phyloP scores from a whole-genome alignment of 1,140 invertebrate species.

The Neotoxoptera formosana region DNA sequence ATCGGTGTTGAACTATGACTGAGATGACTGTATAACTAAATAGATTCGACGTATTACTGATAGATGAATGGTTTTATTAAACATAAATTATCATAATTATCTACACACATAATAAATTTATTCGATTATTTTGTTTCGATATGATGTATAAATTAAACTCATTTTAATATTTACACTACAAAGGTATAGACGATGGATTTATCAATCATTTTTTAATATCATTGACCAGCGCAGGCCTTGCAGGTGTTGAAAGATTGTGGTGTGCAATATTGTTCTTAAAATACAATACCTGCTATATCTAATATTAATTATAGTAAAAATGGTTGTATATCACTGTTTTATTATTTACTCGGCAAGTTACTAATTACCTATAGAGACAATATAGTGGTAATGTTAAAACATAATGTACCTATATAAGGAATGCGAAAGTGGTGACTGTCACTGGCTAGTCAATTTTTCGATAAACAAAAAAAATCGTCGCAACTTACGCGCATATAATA shows the following conservation, averaged over 20 bases:
- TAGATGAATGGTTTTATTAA: conserved; percentile 1
- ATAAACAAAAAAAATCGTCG: background rate
- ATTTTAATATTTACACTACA: background rate
- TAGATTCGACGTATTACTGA: background rate
- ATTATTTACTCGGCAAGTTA: background rate
- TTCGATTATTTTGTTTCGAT: background rate
- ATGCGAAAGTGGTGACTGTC: background rate
- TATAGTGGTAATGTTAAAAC: background rate
- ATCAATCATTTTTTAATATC: conserved; percentile 9
- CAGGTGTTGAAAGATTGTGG: background rate
- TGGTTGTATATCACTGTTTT: background rate
- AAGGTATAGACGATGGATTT: background rate
- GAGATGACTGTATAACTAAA: background rate
- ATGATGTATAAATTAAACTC: background rate
- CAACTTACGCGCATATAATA: background rate
- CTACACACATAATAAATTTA: background rate
- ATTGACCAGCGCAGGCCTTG: background rate
- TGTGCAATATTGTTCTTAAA: background rate
- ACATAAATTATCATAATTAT: conserved; percentile 21
- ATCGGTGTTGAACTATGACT: conserved; percentile 30
- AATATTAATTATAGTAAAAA: background rate
- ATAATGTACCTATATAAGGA: background rate
- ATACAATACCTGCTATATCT: background rate
- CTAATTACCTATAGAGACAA: background rate
- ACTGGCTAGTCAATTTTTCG: background rate